Evolutionary conservation across 1,140 invertebrate species (phyloP).

Genomic region (Luehdorfia chinensis): DNA sequence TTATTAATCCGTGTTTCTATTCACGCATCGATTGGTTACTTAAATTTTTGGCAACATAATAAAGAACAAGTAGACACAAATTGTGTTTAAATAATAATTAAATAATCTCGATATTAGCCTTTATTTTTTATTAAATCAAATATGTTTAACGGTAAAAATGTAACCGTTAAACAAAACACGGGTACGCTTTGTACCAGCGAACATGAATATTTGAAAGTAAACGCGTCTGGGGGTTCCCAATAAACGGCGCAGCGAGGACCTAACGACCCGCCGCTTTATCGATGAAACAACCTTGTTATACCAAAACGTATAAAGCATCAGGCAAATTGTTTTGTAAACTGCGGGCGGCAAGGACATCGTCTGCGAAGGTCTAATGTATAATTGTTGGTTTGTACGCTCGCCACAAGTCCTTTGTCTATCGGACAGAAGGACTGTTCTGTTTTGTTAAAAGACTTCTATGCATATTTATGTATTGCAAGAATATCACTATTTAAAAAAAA

Average conservation of each 20-base stretch:
- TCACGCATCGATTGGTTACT: no score
- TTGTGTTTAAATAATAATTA: no score
- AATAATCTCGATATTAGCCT: no score
- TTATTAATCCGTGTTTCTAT: no score
- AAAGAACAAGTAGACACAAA: no score
- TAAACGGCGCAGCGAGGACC: constrained; percentile 16
- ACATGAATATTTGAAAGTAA: constrained; percentile 13
- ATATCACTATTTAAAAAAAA: no score
- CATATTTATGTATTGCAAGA: no score
- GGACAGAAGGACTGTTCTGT: not conserved
- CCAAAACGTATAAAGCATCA: constrained; percentile 30
- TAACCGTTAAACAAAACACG: no score
- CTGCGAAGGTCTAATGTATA: constrained; percentile 23
- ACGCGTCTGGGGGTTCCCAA: constrained; percentile 1
- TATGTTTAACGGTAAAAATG: no score
- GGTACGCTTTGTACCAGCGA: not conserved
- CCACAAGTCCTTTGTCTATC: not conserved
- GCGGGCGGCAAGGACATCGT: constrained; percentile 30
- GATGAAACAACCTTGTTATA: constrained; percentile 27
- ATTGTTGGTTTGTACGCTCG: not conserved
- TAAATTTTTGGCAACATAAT: no score
- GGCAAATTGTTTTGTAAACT: constrained; percentile 31
- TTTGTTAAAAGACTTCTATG: not conserved
- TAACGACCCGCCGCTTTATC: constrained; percentile 34
- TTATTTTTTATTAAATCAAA: no score